Base-by-base conservation (phyloP, 2,888 invertebrate genomes). In the Pycnomerus fuliginosus region DNA sequence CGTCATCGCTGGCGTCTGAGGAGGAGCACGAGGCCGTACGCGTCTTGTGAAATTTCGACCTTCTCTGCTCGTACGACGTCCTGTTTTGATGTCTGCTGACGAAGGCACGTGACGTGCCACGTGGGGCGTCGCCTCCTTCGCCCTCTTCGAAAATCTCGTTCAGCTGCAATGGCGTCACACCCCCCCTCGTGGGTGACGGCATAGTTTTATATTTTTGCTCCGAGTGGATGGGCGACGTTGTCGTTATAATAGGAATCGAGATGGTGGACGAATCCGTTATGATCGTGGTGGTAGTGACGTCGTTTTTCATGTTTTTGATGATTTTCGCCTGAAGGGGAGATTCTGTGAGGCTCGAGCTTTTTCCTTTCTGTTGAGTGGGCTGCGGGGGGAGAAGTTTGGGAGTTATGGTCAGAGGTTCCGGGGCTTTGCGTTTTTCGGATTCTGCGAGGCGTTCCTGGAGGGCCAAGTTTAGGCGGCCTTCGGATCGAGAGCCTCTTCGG, bases 11-110 rank as follows among this genome's bases (percentile, higher is more conserved):
- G 3, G 95, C 89, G 70, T 96, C 95, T 0, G 94, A 94, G 35
- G 93, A 94, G 58, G 93, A 93, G 67, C 94, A 94, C 36, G 93
- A 93, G 3, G 91, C 89, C n/a, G 85, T 86, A 23, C 85, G 75
- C 7, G 80, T 80, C 66, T 87, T 86, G 55, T 84, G 83, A 58
- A 85, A 79, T 69, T 85, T 85, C 48, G 80, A 79, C 33, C 83
- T 77, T 20, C 83, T 75, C 59, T 83, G 82, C 53, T 79, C 78
- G 55, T 76, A 77, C 13, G 60, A 67, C 16, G 62, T 52, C 35
- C 62, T 52, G 36, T 64, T 67, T 46, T 67, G 67, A 50, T 60
- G 68, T 7, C 68, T 29, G 35, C 62, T 65, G 8, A 69, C 64
- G 41, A 71, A 67, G 17, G 64, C 64, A 29, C 69, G 56, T 2